These are phyloP conservation scores for Papilio glaucus DNA, from an alignment of 1,140 invertebrate species.

Conservation along the genomic window DNA sequence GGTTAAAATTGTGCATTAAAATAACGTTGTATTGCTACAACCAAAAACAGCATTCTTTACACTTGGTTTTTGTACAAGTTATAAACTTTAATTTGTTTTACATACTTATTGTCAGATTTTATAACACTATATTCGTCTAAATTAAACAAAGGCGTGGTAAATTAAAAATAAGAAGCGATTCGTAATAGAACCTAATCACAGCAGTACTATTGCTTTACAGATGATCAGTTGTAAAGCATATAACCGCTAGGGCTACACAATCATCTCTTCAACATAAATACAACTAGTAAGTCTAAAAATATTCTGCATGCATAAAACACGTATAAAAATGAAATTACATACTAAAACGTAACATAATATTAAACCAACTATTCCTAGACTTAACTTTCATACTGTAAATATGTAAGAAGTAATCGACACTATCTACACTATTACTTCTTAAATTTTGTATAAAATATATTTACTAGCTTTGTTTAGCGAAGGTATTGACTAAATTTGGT, in stretches of 20 bases:
- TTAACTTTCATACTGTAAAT: neutral
- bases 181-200: conserved; percentile 8
- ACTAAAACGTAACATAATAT: conserved; percentile 6
- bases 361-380: conserved; percentile 4
- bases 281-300: neutral
- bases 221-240: neutral
- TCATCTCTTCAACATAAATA: neutral
- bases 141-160: neutral
- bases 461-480: neutral
- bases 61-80: neutral
- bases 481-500: neutral
- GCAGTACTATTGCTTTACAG: conserved; percentile 1
- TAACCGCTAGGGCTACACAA: neutral
- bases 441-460: neutral
- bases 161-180: neutral
- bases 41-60: neutral
- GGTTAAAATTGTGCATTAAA: neutral
- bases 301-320: neutral
- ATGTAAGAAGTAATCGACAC: neutral
- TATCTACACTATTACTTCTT: neutral
- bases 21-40: neutral
- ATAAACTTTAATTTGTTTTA: neutral
- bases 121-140: neutral
- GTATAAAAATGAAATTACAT: neutral
- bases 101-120: conserved; percentile 12